Evolutionary conservation across 2,113 vertebrate genomes (phyloP).

Genomic region (Edolisoma coerulescens): DNA sequence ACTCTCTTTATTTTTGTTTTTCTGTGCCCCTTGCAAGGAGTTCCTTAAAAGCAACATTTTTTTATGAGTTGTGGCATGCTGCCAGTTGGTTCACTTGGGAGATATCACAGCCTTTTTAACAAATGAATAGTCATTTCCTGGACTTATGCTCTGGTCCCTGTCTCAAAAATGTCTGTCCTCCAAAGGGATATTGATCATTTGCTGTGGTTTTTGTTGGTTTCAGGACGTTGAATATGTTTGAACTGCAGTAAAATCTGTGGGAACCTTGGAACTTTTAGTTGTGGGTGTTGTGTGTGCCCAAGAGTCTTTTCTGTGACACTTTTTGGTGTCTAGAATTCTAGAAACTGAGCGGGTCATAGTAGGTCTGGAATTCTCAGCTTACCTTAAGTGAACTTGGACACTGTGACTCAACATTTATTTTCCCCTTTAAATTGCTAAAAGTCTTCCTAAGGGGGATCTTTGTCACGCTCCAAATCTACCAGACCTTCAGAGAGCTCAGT

Average conservation of each 20-base stretch:
- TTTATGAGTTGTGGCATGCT: neutral
- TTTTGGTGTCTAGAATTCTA: neutral
- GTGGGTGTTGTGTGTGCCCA: neutral
- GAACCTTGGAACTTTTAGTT: neutral
- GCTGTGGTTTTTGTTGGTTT: neutral
- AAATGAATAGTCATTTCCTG: neutral
- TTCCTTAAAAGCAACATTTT: neutral
- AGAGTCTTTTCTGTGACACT: neutral
- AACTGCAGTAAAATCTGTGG: neutral
- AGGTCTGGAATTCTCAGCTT: neutral
- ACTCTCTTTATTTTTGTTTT: neutral
- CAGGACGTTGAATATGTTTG: neutral
- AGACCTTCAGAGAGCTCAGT: neutral
- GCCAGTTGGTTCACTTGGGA: neutral
- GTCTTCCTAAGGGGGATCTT: neutral
- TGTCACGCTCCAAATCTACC: neutral
- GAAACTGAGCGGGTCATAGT: neutral
- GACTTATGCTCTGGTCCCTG: neutral
- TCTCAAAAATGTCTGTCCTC: neutral
- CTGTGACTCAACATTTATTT: neutral
- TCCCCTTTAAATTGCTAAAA: neutral
- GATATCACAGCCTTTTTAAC: neutral
- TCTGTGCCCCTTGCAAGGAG: neutral
- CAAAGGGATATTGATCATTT: neutral
- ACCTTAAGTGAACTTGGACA: neutral